phyloP scores from a whole-genome alignment of 2,888 invertebrate genomes.

The Epinotia nisella region DNA sequence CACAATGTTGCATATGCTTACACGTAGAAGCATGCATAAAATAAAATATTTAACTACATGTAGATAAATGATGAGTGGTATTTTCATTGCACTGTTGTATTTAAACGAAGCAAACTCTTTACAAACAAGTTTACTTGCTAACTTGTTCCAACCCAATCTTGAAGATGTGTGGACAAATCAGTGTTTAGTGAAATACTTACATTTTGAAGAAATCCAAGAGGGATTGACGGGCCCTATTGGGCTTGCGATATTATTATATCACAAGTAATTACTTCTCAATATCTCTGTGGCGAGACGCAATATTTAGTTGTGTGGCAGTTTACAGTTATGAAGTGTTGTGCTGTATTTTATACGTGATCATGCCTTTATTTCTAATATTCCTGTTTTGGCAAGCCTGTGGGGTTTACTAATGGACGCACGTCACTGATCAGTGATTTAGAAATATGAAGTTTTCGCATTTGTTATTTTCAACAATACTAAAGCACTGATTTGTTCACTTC shows the following conservation, averaged over 20 bases:
- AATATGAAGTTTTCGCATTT: no score
- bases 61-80: conserved; percentile 16
- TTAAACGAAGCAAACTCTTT: no score
- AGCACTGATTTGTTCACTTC: conserved; percentile 17
- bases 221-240: no score
- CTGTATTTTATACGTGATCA: neutral
- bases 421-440: neutral
- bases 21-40: conserved; percentile 45
- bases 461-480: neutral
- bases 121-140: no score
- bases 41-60: conserved; percentile 32
- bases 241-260: no score
- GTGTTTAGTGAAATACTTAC: neutral
- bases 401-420: neutral
- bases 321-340: neutral
- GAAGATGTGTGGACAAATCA: conserved; percentile 12
- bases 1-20: conserved; percentile 56
- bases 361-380: neutral
- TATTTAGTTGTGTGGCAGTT: neutral
- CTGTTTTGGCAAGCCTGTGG: neutral
- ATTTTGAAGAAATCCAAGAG: no score
- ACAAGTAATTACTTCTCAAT: no score
- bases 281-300: neutral
- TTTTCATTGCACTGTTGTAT: conserved; percentile 13
- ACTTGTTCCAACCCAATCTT: conserved; percentile 18